These are phyloP conservation scores for Willowsia nigromaculata DNA, from an alignment of 2,888 invertebrate genomes.

Conservation along the genomic window DNA sequence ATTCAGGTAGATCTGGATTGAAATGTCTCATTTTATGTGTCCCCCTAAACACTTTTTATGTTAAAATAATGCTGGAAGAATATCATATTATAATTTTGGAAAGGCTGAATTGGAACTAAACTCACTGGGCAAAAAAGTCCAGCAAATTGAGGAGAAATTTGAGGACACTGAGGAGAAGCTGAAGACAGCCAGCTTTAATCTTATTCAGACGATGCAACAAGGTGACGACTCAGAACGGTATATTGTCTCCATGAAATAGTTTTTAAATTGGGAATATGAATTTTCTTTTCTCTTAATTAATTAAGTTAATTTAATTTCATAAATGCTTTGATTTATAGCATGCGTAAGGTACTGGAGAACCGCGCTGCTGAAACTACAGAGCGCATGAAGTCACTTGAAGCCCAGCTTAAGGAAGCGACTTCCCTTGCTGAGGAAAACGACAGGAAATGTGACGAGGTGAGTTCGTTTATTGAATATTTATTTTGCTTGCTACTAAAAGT, in stretches of 20 bases:
- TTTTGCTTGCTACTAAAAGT: no score
- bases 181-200: conserved; percentile 82
- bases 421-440: conserved; percentile 84
- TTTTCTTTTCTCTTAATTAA: no score
- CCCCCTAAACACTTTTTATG: no score
- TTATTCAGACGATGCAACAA: conserved; percentile 84
- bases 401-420: conserved; percentile 83
- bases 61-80: no score
- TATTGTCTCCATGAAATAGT: no score
- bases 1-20: no score
- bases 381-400: conserved; percentile 83
- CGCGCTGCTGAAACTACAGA: conserved; percentile 85
- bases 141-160: conserved; percentile 84
- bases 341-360: conserved; percentile 86
- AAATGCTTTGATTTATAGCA: no score
- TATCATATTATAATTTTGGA: no score
- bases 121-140: conserved; percentile 81
- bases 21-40: no score
- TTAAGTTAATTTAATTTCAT: no score
- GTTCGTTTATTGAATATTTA: no score
- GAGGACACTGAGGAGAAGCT: conserved; percentile 83
- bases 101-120: not conserved
- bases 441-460: conserved; percentile 83
- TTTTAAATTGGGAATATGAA: no score
- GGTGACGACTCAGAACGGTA: conserved; percentile 85